A percentile compares a stretch with the other conserved stretches of the same genome.
Conservation (phyloP, 2,888 invertebrate species). For the Lithodes maja region DNA sequence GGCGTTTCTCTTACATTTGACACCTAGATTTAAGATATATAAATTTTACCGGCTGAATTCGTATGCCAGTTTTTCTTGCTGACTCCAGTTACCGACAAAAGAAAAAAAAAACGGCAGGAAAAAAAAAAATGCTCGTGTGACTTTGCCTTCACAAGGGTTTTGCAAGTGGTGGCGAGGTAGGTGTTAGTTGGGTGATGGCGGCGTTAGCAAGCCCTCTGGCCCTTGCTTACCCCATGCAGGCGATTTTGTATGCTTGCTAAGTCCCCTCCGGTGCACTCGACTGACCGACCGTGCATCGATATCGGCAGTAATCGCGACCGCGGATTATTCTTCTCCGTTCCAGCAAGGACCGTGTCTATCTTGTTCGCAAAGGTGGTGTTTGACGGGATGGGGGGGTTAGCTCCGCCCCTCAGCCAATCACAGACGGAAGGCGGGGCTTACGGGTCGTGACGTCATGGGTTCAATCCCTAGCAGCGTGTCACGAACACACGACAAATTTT, state of each 20-base stretch:
- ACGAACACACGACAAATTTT: constrained; percentile 30
- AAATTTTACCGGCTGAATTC: no score
- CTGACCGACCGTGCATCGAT: constrained; percentile 16
- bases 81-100: no score
- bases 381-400: background rate
- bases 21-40: no score
- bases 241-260: constrained; percentile 13
- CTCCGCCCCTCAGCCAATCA: constrained; percentile 56
- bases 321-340: constrained; percentile 43
- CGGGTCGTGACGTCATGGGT: constrained; percentile 43
- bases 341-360: constrained; percentile 48
- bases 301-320: constrained; percentile 4
- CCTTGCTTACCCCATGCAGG: constrained; percentile 1
- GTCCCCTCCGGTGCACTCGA: background rate
- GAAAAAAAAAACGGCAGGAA: no score
- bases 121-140: no score
- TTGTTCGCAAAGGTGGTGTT: constrained; percentile 17
- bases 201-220: background rate
- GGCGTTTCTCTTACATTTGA: no score
- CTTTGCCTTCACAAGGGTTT: no score
- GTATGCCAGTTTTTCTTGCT: no score
- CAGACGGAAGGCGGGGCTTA: constrained; percentile 18
- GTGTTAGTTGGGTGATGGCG: background rate
- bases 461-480: constrained; percentile 48
- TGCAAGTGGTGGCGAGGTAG: no score